A percentile compares a stretch with the other conserved stretches of the same genome.
Conservation (phyloP, 2,797 vertebrate species). For the Nannoperca australis region DNA sequence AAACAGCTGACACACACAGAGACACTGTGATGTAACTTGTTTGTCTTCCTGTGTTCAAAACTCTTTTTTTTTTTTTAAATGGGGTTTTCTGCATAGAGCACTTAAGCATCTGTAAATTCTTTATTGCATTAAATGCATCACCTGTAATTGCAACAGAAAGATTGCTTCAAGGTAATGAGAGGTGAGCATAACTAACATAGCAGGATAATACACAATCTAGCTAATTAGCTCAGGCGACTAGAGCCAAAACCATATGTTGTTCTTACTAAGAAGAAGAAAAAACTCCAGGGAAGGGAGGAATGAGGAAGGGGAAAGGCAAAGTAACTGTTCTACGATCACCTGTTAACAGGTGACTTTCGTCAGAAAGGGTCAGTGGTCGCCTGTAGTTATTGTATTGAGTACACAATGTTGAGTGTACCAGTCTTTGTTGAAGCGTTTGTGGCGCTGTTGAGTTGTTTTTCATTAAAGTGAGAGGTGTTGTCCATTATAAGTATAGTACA, state of each 20-base stretch:
- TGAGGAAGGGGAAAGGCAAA: neutral
- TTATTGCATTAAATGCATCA: neutral
- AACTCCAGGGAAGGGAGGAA: neutral
- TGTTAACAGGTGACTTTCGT: neutral
- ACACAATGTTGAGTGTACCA: neutral
- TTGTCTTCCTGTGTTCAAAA: conserved; percentile 38
- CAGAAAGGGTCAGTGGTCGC: neutral
- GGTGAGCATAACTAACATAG: conserved; percentile 3
- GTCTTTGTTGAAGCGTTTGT: neutral
- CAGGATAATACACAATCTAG: neutral
- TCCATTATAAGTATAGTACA: neutral
- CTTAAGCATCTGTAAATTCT: neutral
- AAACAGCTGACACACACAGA: conserved; percentile 41
- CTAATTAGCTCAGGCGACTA: neutral
- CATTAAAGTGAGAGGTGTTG: neutral
- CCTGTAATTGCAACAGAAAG: conserved; percentile 13
- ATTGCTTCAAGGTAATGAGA: conserved; percentile 17
- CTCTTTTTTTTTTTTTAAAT: neutral
- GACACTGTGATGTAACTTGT: conserved; percentile 63
- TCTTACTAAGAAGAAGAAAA: neutral
- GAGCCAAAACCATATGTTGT: neutral
- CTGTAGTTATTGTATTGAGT: neutral
- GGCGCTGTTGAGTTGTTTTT: neutral
- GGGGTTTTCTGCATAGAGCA: conserved; percentile 10
- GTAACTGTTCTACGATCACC: neutral